phyloP scores from a whole-genome alignment of 2,113 vertebrate species.

The Heterocephalus glaber region DNA sequence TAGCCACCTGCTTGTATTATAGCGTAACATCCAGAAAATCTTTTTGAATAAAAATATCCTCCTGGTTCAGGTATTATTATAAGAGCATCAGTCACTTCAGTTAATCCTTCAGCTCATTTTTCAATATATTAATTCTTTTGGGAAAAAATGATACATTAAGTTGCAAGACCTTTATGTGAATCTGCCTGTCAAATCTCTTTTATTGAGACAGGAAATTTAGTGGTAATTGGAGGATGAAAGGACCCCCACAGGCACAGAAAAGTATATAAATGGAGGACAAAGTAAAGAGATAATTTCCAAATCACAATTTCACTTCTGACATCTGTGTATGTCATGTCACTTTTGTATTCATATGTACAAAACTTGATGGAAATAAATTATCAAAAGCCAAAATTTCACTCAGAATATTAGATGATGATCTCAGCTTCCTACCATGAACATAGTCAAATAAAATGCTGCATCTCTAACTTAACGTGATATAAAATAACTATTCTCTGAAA shows the following conservation, averaged over 20 bases:
- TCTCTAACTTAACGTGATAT: background rate
- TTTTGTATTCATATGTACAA: background rate
- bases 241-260: background rate
- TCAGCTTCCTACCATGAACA: background rate
- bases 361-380: background rate
- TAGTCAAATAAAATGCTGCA: background rate
- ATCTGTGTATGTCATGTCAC: background rate
- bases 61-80: background rate
- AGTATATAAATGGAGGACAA: background rate
- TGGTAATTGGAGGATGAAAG: background rate
- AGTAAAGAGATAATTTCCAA: background rate
- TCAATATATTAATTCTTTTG: slow-evolving; percentile 11
- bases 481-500: background rate
- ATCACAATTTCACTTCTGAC: background rate
- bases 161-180: background rate
- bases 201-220: background rate
- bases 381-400: background rate
- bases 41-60: background rate
- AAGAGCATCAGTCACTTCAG: background rate
- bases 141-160: background rate
- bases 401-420: background rate
- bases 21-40: background rate
- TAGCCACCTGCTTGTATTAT: background rate
- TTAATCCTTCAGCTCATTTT: background rate
- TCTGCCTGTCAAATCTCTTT: background rate